Evolutionary conservation across 2,888 invertebrate genomes (phyloP).

Genomic region (Sphaeridia pumilis): DNA sequence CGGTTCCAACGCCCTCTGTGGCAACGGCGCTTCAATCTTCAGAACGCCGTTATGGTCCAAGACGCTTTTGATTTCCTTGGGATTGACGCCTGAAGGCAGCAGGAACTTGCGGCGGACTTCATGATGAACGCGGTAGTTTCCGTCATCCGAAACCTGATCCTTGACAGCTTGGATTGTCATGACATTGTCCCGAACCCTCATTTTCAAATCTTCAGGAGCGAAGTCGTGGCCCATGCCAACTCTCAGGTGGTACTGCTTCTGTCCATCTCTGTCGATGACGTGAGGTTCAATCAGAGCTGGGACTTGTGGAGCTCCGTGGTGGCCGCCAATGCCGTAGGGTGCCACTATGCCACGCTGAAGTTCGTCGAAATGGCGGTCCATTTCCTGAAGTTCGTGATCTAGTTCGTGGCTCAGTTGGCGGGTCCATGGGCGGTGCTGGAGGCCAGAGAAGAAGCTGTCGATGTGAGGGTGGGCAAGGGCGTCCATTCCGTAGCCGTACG

Average conservation of each 20-base stretch:
- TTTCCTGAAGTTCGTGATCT: slow-evolving; percentile 16
- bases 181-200: slow-evolving; percentile 23
- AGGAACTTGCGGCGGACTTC: slow-evolving; percentile 34
- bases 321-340: slow-evolving; percentile 9
- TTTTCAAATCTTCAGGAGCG: slow-evolving; percentile 36
- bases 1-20: slow-evolving; percentile 11
- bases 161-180: slow-evolving; percentile 13
- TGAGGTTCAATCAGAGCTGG: slow-evolving; percentile 5
- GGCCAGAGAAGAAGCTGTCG: slow-evolving; percentile 3
- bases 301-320: background rate
- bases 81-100: slow-evolving; percentile 35
- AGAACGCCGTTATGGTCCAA: slow-evolving; percentile 35
- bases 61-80: slow-evolving; percentile 31
- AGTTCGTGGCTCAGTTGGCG: background rate
- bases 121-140: slow-evolving; percentile 30
- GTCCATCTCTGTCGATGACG: slow-evolving; percentile 11
- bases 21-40: slow-evolving; percentile 35
- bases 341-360: slow-evolving; percentile 23
- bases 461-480: too few species aligned
- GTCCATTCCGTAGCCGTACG: too few species aligned
- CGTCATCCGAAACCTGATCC: slow-evolving; percentile 11
- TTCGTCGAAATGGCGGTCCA: slow-evolving; percentile 21
- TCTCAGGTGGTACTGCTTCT: slow-evolving; percentile 30
- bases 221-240: slow-evolving; percentile 33
- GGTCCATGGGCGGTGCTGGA: background rate